Evolutionary conservation across 1,140 invertebrate genomes (phyloP).

Genomic region (Danaus plexippus): DNA sequence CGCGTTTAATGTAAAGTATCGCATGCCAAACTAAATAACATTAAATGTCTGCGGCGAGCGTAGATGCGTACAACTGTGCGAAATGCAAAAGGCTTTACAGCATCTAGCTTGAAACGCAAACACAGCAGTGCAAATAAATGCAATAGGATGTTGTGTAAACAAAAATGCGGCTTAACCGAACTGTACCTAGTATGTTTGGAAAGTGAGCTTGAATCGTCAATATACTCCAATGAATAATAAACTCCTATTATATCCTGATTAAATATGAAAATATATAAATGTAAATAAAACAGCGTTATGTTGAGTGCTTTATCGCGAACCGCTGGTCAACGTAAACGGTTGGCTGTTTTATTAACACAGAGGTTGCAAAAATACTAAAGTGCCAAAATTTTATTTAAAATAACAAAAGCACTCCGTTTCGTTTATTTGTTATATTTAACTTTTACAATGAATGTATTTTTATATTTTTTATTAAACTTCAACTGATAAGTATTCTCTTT

Average conservation of each 20-base stretch:
- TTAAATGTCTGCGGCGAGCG: constrained; percentile 18
- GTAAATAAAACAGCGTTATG: constrained; percentile 13
- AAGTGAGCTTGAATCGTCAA: constrained; percentile 23
- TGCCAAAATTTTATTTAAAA: constrained; percentile 1
- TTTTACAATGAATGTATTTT: too few relatives aligned
- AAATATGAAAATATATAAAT: constrained; percentile 25
- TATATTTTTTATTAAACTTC: too few relatives aligned
- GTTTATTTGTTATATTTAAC: too few relatives aligned
- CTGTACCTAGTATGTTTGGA: constrained; percentile 14
- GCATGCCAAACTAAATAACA: constrained; percentile 27
- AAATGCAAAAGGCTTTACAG: constrained; percentile 32
- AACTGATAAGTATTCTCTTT: too few relatives aligned
- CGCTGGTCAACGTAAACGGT: constrained; percentile 16
- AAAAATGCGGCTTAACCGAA: constrained; percentile 45
- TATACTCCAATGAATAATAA: constrained; percentile 17
- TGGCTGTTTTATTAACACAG: constrained; percentile 16
- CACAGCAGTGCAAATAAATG: constrained; percentile 31
- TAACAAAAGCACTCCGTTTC: too few relatives aligned
- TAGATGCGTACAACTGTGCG: constrained; percentile 29
- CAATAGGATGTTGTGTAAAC: constrained; percentile 45
- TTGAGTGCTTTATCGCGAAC: constrained; percentile 18
- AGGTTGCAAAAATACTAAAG: constrained; percentile 14
- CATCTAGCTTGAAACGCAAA: constrained; percentile 26
- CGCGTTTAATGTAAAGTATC: constrained; percentile 21
- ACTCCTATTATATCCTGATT: constrained; percentile 21